Evolutionary conservation across 2,888 invertebrate genomes (phyloP).

Genomic region (Acheta domesticus): DNA sequence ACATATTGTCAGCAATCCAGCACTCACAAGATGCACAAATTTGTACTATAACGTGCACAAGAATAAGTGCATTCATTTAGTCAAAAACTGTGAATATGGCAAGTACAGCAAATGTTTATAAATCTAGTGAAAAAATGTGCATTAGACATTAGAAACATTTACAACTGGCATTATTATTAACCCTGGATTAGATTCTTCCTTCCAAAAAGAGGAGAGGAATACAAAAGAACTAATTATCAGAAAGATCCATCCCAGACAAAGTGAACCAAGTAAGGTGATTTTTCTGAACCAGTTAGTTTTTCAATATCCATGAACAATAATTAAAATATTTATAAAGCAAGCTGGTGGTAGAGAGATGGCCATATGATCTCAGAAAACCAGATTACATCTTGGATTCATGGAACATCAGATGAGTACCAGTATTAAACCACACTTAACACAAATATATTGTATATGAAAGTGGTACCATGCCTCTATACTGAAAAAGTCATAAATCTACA

Average conservation of each 20-base stretch:
- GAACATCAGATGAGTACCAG: not conserved
- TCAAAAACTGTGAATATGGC: no score
- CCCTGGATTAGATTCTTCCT: no score
- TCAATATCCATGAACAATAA: not conserved
- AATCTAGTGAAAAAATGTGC: no score
- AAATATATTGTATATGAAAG: not conserved
- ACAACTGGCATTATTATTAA: no score
- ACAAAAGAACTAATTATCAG: no score
- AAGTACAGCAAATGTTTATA: no score
- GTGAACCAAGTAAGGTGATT: not conserved
- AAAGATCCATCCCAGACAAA: not conserved
- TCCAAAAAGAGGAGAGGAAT: no score
- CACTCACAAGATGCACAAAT: no score
- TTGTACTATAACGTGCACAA: no score
- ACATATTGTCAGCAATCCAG: no score
- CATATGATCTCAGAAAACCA: not conserved
- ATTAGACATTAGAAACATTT: no score
- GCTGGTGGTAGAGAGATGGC: not conserved
- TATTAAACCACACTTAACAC: constrained; percentile 11
- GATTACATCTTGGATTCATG: not conserved
- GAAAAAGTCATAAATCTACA: not conserved
- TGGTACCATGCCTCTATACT: not conserved
- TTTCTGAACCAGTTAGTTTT: not conserved
- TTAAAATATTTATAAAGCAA: not conserved
- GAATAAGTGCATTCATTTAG: no score